A percentile compares a stretch with the other conserved stretches of the same genome.
Conservation (phyloP, 2,113 vertebrate species). For the Mola mola region DNA sequence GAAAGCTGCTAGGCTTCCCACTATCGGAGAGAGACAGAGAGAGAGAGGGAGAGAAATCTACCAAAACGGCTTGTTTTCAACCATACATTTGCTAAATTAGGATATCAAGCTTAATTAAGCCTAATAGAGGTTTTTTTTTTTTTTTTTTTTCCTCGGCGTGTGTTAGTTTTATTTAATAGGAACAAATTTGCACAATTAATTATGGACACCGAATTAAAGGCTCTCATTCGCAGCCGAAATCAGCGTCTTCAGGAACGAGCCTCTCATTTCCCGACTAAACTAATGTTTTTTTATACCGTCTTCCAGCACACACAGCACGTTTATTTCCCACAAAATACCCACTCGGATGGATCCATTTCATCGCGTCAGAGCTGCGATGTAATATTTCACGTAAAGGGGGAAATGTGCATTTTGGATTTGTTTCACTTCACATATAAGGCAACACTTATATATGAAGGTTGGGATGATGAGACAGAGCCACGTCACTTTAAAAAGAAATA, state of each 20-base stretch:
- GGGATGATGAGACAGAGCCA: conserved; percentile 75
- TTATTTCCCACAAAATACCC: conserved; percentile 26
- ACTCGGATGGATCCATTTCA: conserved; percentile 30
- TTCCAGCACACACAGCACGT: conserved; percentile 35
- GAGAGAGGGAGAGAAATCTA: conserved; percentile 48
- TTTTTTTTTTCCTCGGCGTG: too few relatives aligned
- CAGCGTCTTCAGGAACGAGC: conserved; percentile 74
- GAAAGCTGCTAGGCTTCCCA: conserved; percentile 87
- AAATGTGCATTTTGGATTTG: not conserved
- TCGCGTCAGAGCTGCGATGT: too few relatives aligned
- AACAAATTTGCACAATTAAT: conserved; percentile 99
- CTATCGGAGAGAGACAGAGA: conserved; percentile 81
- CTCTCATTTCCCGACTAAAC: conserved; percentile 63
- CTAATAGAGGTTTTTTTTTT: conserved; percentile 99
- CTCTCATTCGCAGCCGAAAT: conserved; percentile 89
- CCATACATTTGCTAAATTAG: conserved; percentile 99
- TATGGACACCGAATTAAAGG: conserved; percentile 98
- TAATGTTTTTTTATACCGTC: conserved; percentile 44
- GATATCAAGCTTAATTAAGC: conserved; percentile 99
- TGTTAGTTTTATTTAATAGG: conserved; percentile 99
- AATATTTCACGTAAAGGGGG: too few relatives aligned
- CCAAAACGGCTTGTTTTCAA: conserved; percentile 94
- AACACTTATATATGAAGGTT: too few relatives aligned
- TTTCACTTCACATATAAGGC: not conserved
- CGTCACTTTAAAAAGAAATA: conserved; percentile 39